These are phyloP conservation scores for Cnemophilus loriae DNA, from an alignment of 2,113 vertebrate species.

Conservation along the genomic window DNA sequence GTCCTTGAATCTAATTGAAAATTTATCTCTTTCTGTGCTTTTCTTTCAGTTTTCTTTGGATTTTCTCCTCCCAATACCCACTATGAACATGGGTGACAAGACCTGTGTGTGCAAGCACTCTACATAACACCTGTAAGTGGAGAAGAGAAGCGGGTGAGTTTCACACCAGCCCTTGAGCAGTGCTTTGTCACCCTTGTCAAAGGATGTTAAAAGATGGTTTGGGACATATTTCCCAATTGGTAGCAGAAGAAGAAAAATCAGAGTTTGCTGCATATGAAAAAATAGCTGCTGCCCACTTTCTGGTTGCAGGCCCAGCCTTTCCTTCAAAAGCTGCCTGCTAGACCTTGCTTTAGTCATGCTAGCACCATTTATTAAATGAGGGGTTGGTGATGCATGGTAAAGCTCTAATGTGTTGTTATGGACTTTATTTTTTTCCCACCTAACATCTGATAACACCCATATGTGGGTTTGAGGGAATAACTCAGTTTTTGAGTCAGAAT, in stretches of 20 bases:
- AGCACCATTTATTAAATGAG: not conserved
- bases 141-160: not conserved
- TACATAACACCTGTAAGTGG: not conserved
- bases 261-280: not conserved
- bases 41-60: not conserved
- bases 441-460: not conserved
- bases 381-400: not conserved
- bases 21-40: not conserved
- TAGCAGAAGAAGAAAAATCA: not conserved
- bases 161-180: not conserved
- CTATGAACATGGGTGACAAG: fast-evolving
- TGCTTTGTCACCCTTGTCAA: not conserved
- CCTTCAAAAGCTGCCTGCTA: not conserved
- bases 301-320: not conserved
- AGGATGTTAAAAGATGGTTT: not conserved
- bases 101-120: not conserved
- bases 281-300: not conserved
- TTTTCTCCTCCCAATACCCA: not conserved
- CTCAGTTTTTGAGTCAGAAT: not conserved
- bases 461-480: not conserved
- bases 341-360: not conserved
- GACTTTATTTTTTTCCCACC: not conserved
- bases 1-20: not conserved
- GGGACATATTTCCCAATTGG: not conserved
- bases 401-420: not conserved